A percentile compares a stretch with the other conserved stretches of the same genome.
Evolutionary conservation across 1,140 invertebrate species (phyloP).

Genomic region (Spodoptera litura): DNA sequence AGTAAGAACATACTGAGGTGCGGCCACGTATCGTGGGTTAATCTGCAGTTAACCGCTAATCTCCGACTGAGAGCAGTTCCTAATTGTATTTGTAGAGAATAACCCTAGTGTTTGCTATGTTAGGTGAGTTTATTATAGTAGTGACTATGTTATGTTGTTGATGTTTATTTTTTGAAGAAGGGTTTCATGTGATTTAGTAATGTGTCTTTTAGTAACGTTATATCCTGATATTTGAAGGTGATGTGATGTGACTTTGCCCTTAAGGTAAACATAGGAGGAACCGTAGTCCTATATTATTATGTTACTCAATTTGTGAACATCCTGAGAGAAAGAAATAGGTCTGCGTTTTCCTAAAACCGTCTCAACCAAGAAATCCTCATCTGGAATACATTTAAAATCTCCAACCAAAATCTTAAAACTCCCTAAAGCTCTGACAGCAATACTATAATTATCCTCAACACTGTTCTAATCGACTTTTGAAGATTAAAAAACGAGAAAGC

Average conservation of each 20-base stretch:
- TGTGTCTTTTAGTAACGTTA: too few species aligned
- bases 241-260: too few species aligned
- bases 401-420: not conserved
- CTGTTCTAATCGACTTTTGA: conserved; percentile 17
- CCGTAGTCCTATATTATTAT: too few species aligned
- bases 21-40: not conserved
- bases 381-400: not conserved
- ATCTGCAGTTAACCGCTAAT: conserved; percentile 34
- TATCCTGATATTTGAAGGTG: too few species aligned
- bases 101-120: not conserved
- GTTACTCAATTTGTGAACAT: too few species aligned
- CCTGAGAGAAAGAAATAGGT: too few species aligned
- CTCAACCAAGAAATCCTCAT: too few species aligned
- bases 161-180: not conserved
- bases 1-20: conserved; percentile 9
- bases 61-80: conserved; percentile 4
- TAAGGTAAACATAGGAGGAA: too few species aligned
- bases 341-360: too few species aligned
- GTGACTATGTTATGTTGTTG: too few species aligned
- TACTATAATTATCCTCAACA: conserved; percentile 3
- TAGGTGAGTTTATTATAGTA: not conserved
- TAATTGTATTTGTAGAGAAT: conserved; percentile 26
- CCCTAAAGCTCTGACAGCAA: not conserved
- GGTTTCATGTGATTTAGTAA: too few species aligned
- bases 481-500: conserved; percentile 41